Evolutionary conservation across 1,140 invertebrate species (phyloP).

Genomic region (Eciton burchellii): DNA sequence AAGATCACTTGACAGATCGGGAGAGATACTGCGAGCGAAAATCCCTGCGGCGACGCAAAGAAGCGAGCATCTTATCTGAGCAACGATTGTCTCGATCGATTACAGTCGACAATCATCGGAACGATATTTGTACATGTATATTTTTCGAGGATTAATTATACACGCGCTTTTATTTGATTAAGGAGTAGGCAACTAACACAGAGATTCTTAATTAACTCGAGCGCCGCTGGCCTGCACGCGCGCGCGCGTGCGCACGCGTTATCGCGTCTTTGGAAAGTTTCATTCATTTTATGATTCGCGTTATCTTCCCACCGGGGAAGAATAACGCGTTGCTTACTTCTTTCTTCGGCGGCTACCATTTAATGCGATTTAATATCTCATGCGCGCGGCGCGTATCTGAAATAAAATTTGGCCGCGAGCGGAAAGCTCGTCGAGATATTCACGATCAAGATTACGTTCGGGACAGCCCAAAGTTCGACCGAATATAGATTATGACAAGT

Average conservation of each 20-base stretch:
- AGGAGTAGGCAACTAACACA: no score
- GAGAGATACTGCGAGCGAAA: no score
- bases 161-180: no score
- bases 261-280: conserved; percentile 5
- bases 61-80: no score
- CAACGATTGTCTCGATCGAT: no score
- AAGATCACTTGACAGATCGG: no score
- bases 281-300: neutral
- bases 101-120: no score
- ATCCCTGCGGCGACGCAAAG: no score
- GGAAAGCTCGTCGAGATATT: neutral
- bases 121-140: no score
- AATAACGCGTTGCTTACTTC: neutral
- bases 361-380: neutral
- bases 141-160: no score
- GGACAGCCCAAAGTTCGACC: neutral
- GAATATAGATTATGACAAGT: conserved; percentile 9
- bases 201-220: no score
- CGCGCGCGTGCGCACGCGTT: neutral
- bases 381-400: neutral
- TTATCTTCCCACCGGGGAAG: neutral
- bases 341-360: neutral
- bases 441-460: conserved; percentile 2
- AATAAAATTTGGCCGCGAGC: neutral
- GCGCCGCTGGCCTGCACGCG: neutral